Evolutionary conservation across 2,113 vertebrate genomes (phyloP), one percentile per base, ranked within the genome.

Genomic region (Corythornis vintsioides): DNA sequence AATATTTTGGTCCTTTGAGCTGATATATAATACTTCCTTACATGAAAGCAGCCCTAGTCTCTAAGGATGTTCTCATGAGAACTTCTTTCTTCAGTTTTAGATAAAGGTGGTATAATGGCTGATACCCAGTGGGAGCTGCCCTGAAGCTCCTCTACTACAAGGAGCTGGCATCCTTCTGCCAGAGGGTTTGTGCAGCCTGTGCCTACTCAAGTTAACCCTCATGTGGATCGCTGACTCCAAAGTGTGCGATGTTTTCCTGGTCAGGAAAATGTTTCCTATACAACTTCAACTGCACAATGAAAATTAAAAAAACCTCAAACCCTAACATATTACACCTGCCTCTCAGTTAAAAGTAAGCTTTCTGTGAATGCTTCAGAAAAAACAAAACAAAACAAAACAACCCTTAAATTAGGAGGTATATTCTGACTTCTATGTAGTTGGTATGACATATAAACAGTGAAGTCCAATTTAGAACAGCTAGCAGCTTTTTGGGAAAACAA

Each of bases 191-290:
- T 20, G 15, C 24, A 0, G 0, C 10, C 35, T 56, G 35, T 0
- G 2, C 64, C 38, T 42, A 1, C 12, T 47, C 9, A 2, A 14
- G 24, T 9, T 56, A 10, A 47, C 38, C 2, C 0, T 24, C 5
- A 4, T 4, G 17, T 9, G 38, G 5, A 16, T 21, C 48, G 2
- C 19, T 11, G 48, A 7, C 28, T 20, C 12, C 15, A 28, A 8
- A 52, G 35, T 0, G 0, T 59, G n/a, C 22, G 18, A 11, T 3
- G 3, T 8, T 60, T 6, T 56, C 47, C 53, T 2, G 0, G 76
- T 60, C 86, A 78, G 89, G 55, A 61, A 29, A 53, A 3, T 38
- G 26, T 6, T 63, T 45, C 35, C 59, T 33, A 12, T 35, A 47
- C 15, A 55, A 53, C 5, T 20, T 64, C 42, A 56, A 10, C n/a